Base-by-base conservation (phyloP, 2,888 invertebrate genomes). In the Cheilosia vulpina region DNA sequence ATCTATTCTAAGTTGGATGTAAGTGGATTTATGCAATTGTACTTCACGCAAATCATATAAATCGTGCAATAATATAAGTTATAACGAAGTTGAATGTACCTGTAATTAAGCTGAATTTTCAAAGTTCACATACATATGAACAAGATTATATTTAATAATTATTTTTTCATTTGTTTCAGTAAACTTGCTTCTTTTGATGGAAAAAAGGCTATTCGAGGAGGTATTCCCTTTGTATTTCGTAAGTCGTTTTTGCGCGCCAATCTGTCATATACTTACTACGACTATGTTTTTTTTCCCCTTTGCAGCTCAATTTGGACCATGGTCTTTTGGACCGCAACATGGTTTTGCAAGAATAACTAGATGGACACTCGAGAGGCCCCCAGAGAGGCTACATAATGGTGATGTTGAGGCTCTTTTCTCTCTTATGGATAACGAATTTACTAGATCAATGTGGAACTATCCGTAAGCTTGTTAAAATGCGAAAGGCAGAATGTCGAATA, bases 141-240 rank as follows among this genome's bases (percentile, higher is more conserved):
- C 2, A 19, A 17, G 7, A 24, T 13, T 50, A 2, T 50, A 21
- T 15, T 24, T 24, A 19, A 2, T 24, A 11, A 24, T 50, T 52
- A 15, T 52, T 24, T 24, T 24, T 13, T 52, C 13, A 45, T 17
- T 24, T 24, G 41, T 94, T 95, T 79, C 94, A 98, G 97, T 93
- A 98, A 98, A 93, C 96, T 98, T 93, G 97, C 98, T 69, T 96
- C 98, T 76, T 98, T 98, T 93, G 98, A 98, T 93, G 98, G 98
- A 88, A 98, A 98, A 93, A 96, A 98, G 92, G 96, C 98, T 87
- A 98, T 98, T 92, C 94, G 98, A 91, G 98, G 98, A 90, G 98
- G 98, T 90, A 98, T 98, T 92, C 98, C 98, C 87, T 96, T 98
- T 93, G 97, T 98, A 88, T 98, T 98, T 93, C 98, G 98, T 98